phyloP scores from a whole-genome alignment of 2,113 vertebrate genomes.

The Egretta garzetta region DNA sequence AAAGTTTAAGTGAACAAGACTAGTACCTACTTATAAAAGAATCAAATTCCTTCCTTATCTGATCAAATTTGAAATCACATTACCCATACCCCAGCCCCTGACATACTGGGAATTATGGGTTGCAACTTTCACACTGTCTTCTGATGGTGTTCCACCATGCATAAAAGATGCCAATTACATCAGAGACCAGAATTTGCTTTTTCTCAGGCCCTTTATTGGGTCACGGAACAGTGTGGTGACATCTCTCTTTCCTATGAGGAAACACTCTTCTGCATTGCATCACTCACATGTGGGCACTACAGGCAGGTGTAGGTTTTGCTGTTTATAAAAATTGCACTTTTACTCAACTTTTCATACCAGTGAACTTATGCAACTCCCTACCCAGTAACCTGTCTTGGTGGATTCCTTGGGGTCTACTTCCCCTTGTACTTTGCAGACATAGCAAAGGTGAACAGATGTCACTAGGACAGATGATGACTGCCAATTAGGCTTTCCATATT shows the following conservation, averaged over 20 bases:
- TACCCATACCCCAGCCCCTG: background rate
- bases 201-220: background rate
- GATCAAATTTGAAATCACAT: background rate
- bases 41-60: background rate
- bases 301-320: background rate
- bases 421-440: background rate
- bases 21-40: background rate
- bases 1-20: background rate
- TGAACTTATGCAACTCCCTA: background rate
- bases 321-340: background rate
- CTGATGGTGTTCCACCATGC: background rate
- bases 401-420: background rate
- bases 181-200: background rate
- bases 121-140: background rate
- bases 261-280: background rate
- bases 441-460: background rate
- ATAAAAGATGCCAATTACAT: background rate
- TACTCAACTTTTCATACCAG: background rate
- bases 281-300: accelerated
- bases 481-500: background rate
- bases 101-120: accelerated
- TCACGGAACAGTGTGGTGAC: background rate
- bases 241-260: background rate
- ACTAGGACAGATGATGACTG: too few species aligned
- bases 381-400: background rate